Conservation (phyloP, 2,888 invertebrate species). For the Perizoma affinitatum region DNA sequence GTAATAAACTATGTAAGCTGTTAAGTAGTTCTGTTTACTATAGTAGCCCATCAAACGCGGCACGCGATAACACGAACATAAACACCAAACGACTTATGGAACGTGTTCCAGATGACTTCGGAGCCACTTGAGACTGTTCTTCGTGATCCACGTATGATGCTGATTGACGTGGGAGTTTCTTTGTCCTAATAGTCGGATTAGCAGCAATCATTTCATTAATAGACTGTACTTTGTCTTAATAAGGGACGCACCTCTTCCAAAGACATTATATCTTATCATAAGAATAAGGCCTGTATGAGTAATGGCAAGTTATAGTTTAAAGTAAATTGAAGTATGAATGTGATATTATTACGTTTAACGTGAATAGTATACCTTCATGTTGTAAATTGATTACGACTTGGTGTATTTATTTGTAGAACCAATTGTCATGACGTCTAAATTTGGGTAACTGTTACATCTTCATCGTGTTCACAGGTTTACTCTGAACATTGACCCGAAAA, state of each 20-base stretch:
- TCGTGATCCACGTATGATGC: slow-evolving; percentile 26
- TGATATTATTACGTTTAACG: neutral
- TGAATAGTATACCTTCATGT: slow-evolving; percentile 58
- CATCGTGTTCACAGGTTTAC: slow-evolving; percentile 50
- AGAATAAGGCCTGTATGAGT: slow-evolving; percentile 5
- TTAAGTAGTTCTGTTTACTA: slow-evolving; percentile 55
- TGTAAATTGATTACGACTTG: slow-evolving; percentile 47
- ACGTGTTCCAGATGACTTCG: slow-evolving; percentile 39
- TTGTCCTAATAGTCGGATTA: slow-evolving; percentile 34
- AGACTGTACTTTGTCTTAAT: slow-evolving; percentile 23
- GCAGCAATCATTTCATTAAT: slow-evolving; percentile 39
- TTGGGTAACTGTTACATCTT: slow-evolving; percentile 75
- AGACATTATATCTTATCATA: slow-evolving; percentile 13
- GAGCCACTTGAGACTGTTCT: slow-evolving; percentile 40
- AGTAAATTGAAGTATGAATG: neutral
- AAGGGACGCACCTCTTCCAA: slow-evolving; percentile 10
- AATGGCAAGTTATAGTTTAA: slow-evolving; percentile 9
- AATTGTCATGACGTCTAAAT: slow-evolving; percentile 74
- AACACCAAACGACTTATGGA: slow-evolving; percentile 46
- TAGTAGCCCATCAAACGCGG: slow-evolving; percentile 54
- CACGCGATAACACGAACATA: slow-evolving; percentile 63
- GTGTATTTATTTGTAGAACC: slow-evolving; percentile 66
- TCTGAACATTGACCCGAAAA: slow-evolving; percentile 74
- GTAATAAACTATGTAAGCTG: slow-evolving; percentile 45
- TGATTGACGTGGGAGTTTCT: slow-evolving; percentile 36